Evolutionary conservation across 1,140 invertebrate species (phyloP).

Genomic region (Zaprionus ghesquierei): DNA sequence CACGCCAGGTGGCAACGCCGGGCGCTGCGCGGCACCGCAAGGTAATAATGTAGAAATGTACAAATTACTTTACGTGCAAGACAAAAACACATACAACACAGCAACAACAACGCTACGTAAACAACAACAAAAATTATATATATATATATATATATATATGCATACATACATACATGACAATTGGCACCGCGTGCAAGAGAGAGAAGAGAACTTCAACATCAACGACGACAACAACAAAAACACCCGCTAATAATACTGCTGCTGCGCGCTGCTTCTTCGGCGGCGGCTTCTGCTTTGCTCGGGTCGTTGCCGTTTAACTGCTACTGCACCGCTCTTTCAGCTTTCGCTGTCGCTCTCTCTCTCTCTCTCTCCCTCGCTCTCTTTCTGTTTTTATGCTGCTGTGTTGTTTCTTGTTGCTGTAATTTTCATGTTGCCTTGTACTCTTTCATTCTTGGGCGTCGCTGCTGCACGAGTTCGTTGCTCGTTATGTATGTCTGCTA

Average conservation of each 20-base stretch:
- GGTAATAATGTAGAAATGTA: constrained; percentile 27
- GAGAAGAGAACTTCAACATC: constrained; percentile 1
- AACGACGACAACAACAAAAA: constrained; percentile 50
- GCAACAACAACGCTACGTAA: constrained; percentile 28
- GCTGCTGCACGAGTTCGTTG: constrained; percentile 72
- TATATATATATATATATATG: constrained; percentile 57
- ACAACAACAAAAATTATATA: constrained; percentile 37
- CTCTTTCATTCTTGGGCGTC: constrained; percentile 77
- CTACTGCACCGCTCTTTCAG: constrained; percentile 25
- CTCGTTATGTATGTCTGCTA: constrained; percentile 34
- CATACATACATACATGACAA: constrained; percentile 70
- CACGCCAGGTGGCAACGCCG: constrained; percentile 36
- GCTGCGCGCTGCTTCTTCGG: constrained; percentile 13
- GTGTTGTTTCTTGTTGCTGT: constrained; percentile 53
- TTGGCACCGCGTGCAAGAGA: constrained; percentile 18
- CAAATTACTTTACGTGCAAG: constrained; percentile 36
- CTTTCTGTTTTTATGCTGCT: constrained; percentile 54
- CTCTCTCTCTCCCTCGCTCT: constrained; percentile 45
- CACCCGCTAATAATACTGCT: constrained; percentile 68
- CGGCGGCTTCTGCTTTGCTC: constrained; percentile 24
- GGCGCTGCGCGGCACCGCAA: neutral
- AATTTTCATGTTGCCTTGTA: constrained; percentile 76
- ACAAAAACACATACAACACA: constrained; percentile 38
- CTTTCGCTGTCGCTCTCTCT: constrained; percentile 5
- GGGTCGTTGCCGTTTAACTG: constrained; percentile 44